Evolutionary conservation across 2,797 vertebrate species (phyloP).

Genomic region (Sarcophilus harrisii): DNA sequence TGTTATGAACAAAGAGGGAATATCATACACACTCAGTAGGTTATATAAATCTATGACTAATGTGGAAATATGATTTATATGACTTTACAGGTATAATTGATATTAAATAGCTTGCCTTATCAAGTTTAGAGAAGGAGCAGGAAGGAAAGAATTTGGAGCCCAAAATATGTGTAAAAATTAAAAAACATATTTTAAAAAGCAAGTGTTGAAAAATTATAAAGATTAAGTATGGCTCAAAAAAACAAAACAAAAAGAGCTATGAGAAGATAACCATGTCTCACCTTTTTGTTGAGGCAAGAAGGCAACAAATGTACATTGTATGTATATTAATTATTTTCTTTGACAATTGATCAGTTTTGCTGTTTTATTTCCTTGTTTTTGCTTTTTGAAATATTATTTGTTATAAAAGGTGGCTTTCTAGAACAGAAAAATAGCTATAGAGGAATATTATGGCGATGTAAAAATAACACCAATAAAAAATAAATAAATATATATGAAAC

Average conservation of each 20-base stretch:
- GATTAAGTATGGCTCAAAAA: not conserved
- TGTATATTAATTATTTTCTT: not conserved
- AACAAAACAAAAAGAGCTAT: not conserved
- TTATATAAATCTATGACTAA: too few species aligned
- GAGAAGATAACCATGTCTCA: not conserved
- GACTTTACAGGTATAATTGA: not conserved
- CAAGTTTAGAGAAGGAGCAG: not conserved
- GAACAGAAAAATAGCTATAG: not conserved
- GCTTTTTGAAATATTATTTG: not conserved
- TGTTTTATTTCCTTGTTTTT: not conserved
- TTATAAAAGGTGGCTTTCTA: not conserved
- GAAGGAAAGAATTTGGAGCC: not conserved
- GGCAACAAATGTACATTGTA: not conserved
- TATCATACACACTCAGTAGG: too few species aligned
- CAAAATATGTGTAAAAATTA: too few species aligned
- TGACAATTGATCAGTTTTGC: not conserved
- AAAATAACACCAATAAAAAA: not conserved
- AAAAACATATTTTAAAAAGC: not conserved
- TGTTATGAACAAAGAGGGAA: too few species aligned
- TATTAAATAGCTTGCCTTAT: not conserved
- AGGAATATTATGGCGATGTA: not conserved
- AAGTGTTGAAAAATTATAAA: not conserved
- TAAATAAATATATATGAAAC: not conserved
- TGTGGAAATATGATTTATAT: not conserved
- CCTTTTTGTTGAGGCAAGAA: not conserved